Conservation (phyloP, 1,140 invertebrate species). For the Zaprionus capensis region DNA sequence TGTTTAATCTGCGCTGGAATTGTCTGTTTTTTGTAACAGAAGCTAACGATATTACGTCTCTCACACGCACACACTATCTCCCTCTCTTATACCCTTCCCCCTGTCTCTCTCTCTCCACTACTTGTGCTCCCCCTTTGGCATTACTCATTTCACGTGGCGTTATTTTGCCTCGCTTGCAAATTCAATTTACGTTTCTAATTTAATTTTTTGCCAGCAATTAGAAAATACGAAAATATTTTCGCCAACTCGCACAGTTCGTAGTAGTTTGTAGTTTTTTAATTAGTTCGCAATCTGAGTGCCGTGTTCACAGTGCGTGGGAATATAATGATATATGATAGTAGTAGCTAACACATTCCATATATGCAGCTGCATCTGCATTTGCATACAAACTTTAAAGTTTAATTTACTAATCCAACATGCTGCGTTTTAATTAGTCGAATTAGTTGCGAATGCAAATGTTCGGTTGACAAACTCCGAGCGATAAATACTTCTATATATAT, state of each 20-base stretch:
- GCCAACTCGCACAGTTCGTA: conserved; percentile 42
- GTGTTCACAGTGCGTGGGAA: conserved; percentile 21
- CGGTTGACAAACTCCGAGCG: background rate
- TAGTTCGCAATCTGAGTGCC: conserved; percentile 49
- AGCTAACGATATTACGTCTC: conserved; percentile 59
- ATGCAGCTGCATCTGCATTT: conserved; percentile 1
- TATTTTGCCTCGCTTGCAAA: conserved; percentile 70
- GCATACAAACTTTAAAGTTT: conserved; percentile 25
- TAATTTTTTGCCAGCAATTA: conserved; percentile 60
- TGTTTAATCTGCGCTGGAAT: background rate
- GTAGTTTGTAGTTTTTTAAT: conserved; percentile 64
- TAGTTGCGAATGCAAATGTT: conserved; percentile 1
- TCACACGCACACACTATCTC: conserved; percentile 27
- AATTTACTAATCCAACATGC: conserved; percentile 25
- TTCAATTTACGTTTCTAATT: conserved; percentile 79
- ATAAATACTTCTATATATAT: background rate
- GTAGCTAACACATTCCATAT: conserved; percentile 7
- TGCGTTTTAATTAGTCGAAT: conserved; percentile 10
- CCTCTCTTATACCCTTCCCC: background rate
- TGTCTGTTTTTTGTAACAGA: conserved; percentile 41
- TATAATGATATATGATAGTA: conserved; percentile 32
- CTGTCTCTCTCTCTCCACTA: background rate
- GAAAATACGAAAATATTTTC: conserved; percentile 78
- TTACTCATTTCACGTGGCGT: conserved; percentile 71
- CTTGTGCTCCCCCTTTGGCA: conserved; percentile 28